Base-by-base conservation (phyloP, 2,888 invertebrate genomes). In the Vandiemenella viatica region DNA sequence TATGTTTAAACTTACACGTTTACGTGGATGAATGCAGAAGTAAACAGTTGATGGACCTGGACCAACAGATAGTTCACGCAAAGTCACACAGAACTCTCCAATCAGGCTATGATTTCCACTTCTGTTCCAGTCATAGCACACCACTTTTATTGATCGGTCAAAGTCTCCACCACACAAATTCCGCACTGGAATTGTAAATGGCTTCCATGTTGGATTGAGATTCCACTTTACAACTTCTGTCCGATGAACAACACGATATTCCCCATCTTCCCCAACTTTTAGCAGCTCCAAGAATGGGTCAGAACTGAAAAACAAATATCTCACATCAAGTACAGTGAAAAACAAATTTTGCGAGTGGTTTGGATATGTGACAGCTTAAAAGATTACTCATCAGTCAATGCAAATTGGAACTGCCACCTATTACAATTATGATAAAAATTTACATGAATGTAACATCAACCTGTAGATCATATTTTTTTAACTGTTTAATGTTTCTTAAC, bases 201-300 rank as follows among this genome's bases (percentile, higher is more conserved):
- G 57, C 50, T 63, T 62, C 75, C 76, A 77, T 5, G 63, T 65
- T 13, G 76, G 76, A 58, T 73, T 70, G 38, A 70, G 58, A 8
- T 69, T 71, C 51, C 67, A 69, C 57, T 67, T 70, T 44, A 68
- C 64, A 19, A 67, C 67, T 58, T 76, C 75, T 37, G 73, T 73
- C 57, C 72, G 68, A 57, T 73, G 69, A 1, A 73, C 72, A 6
- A 72, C 62, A 47, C 69, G 64, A 53, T 64, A 69, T 16, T 60
- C 59, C 13, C 64, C 63, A 63, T 65, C 66, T 63, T 69, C 69
- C 61, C 65, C 61, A 55, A 64, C 61, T 61, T 66, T 64, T 59
- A 60, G 61, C 58, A 64, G 61, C 61, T 63, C 67, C 59, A 66
- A 52, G 53, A 61, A 62, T 47, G 61, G 60, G 52, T 60, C 60